Evolutionary conservation across 2,797 vertebrate species (phyloP), one percentile per base, ranked within the genome.

Genomic region (Acipenser oxyrinchus): DNA sequence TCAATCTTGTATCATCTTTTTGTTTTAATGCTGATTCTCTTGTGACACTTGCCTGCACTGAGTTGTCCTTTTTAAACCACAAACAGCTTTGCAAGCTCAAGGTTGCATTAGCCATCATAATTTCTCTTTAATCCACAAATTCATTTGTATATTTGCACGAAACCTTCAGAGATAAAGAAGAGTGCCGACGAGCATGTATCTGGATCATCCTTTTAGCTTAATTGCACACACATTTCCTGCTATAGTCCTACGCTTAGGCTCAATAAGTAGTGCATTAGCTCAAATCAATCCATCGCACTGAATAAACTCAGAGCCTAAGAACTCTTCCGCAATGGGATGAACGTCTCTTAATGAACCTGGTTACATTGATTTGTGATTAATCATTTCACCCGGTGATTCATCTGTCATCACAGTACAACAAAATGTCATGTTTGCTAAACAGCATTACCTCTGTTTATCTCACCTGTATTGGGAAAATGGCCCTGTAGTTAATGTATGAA

Each of bases 331-430:
- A 75, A 84, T 75, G 77, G 74, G 83, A 77, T 76, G 81, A 83
- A 81, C 68, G 78, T 84, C 77, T 87, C 76, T 79, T 84, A 84
- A 79, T 82, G 82, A 87, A 80, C 82, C 78, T 84, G 75, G 80
- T 81, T 81, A 81, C 82, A 88, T 80, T 83, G 83, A 89, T 87
- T 86, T 82, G 76, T 87, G 81, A 87, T 87, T 87, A 87, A 86
- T 88, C 82, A 77, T 85, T 81, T 82, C 82, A 84, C 81, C 85
- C 81, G 78, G 76, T 85, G 86, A 88, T 78, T 88, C 83, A 78
- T 87, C 80, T 78, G 55, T 83, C 82, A 83, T 82, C 81, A 81
- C 77, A 77, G 80, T 77, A 71, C 78, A 82, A 77, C 75, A 83
- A 81, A 83, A 87, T 85, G 78, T 79, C 71, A 77, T 84, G 83